Evolutionary conservation across 2,888 invertebrate genomes (phyloP).

Genomic region (Rhopalosiphum nymphaeae): DNA sequence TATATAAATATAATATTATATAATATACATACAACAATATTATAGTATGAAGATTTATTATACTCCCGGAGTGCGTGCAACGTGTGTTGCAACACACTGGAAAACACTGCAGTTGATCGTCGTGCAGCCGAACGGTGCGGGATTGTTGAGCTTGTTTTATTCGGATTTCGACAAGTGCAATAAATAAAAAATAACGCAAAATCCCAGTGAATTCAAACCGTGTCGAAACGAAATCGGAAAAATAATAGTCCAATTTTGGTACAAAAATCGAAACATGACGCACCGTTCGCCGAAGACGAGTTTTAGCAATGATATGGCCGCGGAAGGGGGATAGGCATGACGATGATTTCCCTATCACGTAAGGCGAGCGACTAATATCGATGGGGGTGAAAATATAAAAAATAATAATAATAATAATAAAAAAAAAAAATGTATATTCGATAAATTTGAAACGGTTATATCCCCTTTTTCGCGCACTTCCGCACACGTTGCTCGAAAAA

Average conservation of each 20-base stretch:
- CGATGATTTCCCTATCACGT: conserved; percentile 42
- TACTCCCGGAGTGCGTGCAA: neutral
- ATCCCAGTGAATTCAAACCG: conserved; percentile 45
- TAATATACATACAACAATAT: neutral
- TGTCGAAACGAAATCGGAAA: conserved; percentile 57
- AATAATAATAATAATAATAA: conserved; percentile 13
- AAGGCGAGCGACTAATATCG: conserved; percentile 12
- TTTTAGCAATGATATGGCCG: neutral
- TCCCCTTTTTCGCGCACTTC: conserved; percentile 26
- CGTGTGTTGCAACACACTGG: neutral
- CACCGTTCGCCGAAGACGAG: neutral
- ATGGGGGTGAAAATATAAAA: conserved; percentile 40
- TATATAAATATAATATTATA: neutral
- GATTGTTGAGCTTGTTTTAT: neutral
- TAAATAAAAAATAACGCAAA: conserved; percentile 37
- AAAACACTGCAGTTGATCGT: neutral
- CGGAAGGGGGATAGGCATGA: neutral
- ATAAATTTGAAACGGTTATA: conserved; percentile 52
- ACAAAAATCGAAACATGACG: conserved; percentile 59
- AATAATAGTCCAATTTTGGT: conserved; percentile 57
- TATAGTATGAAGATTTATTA: neutral
- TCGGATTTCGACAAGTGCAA: conserved; percentile 44
- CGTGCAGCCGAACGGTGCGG: neutral
- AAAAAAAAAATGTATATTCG: conserved; percentile 28
- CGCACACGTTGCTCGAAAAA: conserved; percentile 12